Evolutionary conservation across 2,113 vertebrate species (phyloP), one percentile per base, ranked within the genome.

Genomic region (Mormyrus lacerda): DNA sequence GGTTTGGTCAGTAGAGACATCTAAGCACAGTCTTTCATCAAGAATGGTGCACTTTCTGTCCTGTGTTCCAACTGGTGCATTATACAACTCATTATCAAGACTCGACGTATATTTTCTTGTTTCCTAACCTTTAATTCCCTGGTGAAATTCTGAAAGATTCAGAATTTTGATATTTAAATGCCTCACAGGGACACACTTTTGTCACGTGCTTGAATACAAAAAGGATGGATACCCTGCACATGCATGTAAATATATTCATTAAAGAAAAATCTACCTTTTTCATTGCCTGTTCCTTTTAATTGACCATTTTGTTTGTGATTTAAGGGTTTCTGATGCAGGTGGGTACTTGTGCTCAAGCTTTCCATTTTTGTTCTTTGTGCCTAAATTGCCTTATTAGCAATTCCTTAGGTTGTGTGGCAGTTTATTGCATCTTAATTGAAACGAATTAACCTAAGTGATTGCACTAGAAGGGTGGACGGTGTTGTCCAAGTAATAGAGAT

Each of bases 391-490:
- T 95, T 92, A 95, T 96, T 96, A 95, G 94, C 94, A 95, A 94
- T 95, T 95, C 93, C 93, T 94, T 94, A 91, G 93, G 93, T 48
- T 93, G 91, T 93, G 93, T 15, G 51, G 45, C 65, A 88, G 93
- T 93, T 93, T 93, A 93, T 94, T 92, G 93, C 93, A 90, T 94
- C 91, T 92, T 95, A 95, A 95, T 95, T 95, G 92, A 91, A 93
- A 93, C 93, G 91, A 95, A 95, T 96, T 95, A 95, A 94, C 91
- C 94, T 93, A 94, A 95, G 94, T 93, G 93, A 94, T 94, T 92
- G 92, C 90, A 93, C 93, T 95, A 94, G 92, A 92, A 92, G 93
- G 76, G 89, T 90, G 94, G 93, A 94, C 93, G 94, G 94, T 94
- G 94, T 93, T 94, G 93, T 92, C 93, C 94, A 94, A 93, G 90